Base-by-base conservation (phyloP, 2,888 invertebrate genomes). In the Diarsia rubi region DNA sequence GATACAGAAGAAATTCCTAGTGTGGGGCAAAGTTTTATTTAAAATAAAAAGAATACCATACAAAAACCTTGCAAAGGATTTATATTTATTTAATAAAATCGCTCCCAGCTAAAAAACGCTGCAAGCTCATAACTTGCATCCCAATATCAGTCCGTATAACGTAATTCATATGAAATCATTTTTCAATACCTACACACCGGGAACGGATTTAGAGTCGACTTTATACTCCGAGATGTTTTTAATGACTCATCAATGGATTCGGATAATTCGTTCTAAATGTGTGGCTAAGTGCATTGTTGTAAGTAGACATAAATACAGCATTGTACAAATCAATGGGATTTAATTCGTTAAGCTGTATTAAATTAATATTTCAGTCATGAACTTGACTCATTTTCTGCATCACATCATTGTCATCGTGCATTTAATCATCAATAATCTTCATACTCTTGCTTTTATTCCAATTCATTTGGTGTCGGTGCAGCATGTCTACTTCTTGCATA, bases 121-220 rank as follows among this genome's bases (percentile, higher is more conserved):
- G 6, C 8, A 54, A n/a, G 37, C 27, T 62, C 49, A 60, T 73
- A 3, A 12, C 68, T 66, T 69, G 11, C 9, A 45, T 16, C 0
- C 54, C 19, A 42, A 76, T 67, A 64, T 60, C 66, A 67, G 63
- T 60, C 69, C 49, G 16, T 54, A 54, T 57, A 27, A 57, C 57
- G 78, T 73, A 77, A 75, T 78, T 85, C 68, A 86, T 71, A 85
- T 83, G 83, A 88, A 88, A 83, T 86, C 86, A 81, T 88, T 84
- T 81, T 86, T 83, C 77, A 88, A 81, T 72, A n/a, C n/a, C n/a
- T n/a, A 76, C 72, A 70, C 69, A 57, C 37, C 83, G 75, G 86
- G 73, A 76, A 78, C 84, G 73, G 86, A 85, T 85, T 85, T 73
- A 75, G 73, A 72, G 69, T 73, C 67, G 60, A 74, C 62, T 78